Conservation (phyloP, 2,797 vertebrate species). For the Amphiprion clarkii region DNA sequence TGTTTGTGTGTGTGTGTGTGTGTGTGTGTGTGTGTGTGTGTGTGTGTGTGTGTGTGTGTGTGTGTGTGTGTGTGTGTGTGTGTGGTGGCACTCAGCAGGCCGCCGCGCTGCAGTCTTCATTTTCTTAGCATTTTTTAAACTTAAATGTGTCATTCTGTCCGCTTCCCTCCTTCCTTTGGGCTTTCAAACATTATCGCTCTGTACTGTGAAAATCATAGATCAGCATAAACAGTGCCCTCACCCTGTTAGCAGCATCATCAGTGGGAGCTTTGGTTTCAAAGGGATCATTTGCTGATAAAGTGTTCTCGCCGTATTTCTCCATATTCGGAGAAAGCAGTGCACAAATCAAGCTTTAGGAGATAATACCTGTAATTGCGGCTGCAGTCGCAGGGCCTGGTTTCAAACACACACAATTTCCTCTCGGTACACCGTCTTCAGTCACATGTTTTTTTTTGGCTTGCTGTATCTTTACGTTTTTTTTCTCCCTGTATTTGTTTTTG, state of each 20-base stretch:
- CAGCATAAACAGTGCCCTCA: constrained; percentile 69
- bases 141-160: constrained; percentile 65
- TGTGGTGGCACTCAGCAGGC: constrained; percentile 55
- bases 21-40: constrained; percentile 34
- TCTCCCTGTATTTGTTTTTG: constrained; percentile 47
- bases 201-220: constrained; percentile 67
- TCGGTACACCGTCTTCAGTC: constrained; percentile 55
- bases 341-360: constrained; percentile 61
- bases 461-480: constrained; percentile 43
- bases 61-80: constrained; percentile 42
- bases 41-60: constrained; percentile 29
- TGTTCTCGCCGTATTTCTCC: constrained; percentile 44
- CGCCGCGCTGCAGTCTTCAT: constrained; percentile 58
- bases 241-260: constrained; percentile 69
- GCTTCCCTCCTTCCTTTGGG: constrained; percentile 51
- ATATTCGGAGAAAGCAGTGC: constrained; percentile 52
- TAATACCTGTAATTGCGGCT: constrained; percentile 72
- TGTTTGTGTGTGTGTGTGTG: constrained; percentile 29
- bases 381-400: constrained; percentile 41
- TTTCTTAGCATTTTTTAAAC: constrained; percentile 65
- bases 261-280: constrained; percentile 66
- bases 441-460: constrained; percentile 13
- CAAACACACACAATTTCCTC: constrained; percentile 29
- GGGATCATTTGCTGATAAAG: constrained; percentile 70
- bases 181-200: constrained; percentile 70